phyloP scores from a whole-genome alignment of 2,888 invertebrate genomes.

The Lasius fuliginosus region DNA sequence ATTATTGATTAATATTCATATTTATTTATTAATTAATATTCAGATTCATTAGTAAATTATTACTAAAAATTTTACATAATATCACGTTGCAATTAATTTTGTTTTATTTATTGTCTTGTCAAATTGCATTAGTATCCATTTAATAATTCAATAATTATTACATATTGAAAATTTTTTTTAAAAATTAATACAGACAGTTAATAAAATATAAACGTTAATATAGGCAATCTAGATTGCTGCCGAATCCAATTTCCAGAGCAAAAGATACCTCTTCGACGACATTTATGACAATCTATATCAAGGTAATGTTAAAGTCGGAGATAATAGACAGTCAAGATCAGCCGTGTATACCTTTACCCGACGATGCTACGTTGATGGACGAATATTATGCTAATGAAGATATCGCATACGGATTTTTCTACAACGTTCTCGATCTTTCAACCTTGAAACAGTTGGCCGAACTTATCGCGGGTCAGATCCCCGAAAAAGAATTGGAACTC shows the following conservation, averaged over 20 bases:
- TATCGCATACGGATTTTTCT: slow-evolving; percentile 89
- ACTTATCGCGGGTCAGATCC: slow-evolving; percentile 85
- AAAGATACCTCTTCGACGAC: slow-evolving; percentile 78
- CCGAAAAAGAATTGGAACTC: slow-evolving; percentile 85
- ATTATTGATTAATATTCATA: slow-evolving; percentile 3
- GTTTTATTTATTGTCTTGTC: not conserved
- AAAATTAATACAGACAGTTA: not conserved
- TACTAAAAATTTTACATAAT: not conserved
- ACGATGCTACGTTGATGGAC: slow-evolving; percentile 87
- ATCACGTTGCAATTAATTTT: not conserved
- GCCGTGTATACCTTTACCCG: slow-evolving; percentile 66
- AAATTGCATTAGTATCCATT: not conserved
- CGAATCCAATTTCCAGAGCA: slow-evolving; percentile 86
- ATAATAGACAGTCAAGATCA: slow-evolving; percentile 42
- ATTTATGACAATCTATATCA: slow-evolving; percentile 88
- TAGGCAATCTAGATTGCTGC: slow-evolving; percentile 87
- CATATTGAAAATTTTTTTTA: not conserved
- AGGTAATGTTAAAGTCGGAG: slow-evolving; percentile 78
- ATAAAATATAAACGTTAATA: slow-evolving; percentile 56
- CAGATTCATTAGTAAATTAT: not conserved
- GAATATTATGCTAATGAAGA: slow-evolving; percentile 88
- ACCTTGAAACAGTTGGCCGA: slow-evolving; percentile 87
- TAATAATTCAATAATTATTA: slow-evolving; percentile 12
- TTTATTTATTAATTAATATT: not conserved
- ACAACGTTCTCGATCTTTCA: slow-evolving; percentile 87